Conservation (phyloP, 2,888 invertebrate species). For the Euproctis similis region DNA sequence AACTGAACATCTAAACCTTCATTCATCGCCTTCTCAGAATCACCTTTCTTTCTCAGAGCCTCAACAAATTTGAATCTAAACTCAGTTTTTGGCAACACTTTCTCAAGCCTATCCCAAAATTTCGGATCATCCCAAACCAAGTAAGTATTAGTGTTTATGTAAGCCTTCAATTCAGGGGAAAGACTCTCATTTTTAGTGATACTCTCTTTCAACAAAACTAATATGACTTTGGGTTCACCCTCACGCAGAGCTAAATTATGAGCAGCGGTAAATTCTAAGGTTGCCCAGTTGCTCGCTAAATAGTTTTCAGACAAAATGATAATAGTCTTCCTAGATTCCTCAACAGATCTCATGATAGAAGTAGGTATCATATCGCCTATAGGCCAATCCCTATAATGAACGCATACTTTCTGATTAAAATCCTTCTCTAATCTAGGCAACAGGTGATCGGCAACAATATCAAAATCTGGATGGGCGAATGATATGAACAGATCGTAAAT, state of each 20-base stretch:
- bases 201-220: slow-evolving; percentile 78
- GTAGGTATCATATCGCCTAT: slow-evolving; percentile 83
- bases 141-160: slow-evolving; percentile 85
- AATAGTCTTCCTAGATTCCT: slow-evolving; percentile 69
- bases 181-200: slow-evolving; percentile 66
- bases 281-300: slow-evolving; percentile 71
- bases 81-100: slow-evolving; percentile 74
- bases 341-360: slow-evolving; percentile 82
- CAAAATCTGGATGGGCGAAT: slow-evolving; percentile 84
- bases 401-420: slow-evolving; percentile 69
- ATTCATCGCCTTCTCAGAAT: slow-evolving; percentile 1
- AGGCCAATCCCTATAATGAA: slow-evolving; percentile 84
- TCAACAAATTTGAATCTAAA: slow-evolving; percentile 8
- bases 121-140: slow-evolving; percentile 86
- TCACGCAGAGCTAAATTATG: slow-evolving; percentile 42
- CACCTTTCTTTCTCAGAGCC: slow-evolving; percentile 1
- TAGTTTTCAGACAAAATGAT: slow-evolving; percentile 28
- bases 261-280: slow-evolving; percentile 78
- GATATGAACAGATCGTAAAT: slow-evolving; percentile 88
- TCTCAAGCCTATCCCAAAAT: slow-evolving; percentile 86
- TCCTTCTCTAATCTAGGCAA: slow-evolving; percentile 78
- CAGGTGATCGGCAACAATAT: slow-evolving; percentile 79
- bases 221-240: slow-evolving; percentile 80
- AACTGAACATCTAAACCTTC: slow-evolving; percentile 11
- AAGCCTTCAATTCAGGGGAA: slow-evolving; percentile 69